phyloP scores from a whole-genome alignment of 2,888 invertebrate species.

The Holacanthella duospinosa region DNA sequence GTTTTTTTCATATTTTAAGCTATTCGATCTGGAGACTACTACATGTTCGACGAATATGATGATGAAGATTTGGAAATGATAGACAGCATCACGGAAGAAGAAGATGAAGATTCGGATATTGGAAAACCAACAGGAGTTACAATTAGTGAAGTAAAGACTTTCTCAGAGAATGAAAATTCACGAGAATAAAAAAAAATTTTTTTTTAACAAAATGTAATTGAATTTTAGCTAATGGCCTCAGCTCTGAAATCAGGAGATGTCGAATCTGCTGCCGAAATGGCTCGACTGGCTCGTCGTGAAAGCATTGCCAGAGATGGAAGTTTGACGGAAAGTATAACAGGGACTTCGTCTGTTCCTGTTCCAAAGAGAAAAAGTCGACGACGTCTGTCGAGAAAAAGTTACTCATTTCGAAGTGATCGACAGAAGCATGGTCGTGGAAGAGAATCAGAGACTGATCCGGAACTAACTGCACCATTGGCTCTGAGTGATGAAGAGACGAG shows the following conservation, averaged over 20 bases:
- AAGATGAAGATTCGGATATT: constrained; percentile 44
- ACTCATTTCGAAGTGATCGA: constrained; percentile 19
- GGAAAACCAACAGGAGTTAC: constrained; percentile 38
- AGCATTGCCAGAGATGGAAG: constrained; percentile 33
- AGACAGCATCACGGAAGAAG: constrained; percentile 44
- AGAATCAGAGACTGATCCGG: neutral
- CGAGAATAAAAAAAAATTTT: neutral
- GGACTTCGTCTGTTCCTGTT: constrained; percentile 23
- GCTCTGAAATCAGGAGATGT: constrained; percentile 41
- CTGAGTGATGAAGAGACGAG: constrained; percentile 24
- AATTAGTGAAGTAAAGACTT: constrained; percentile 43
- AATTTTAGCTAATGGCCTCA: constrained; percentile 24
- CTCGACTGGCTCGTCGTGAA: constrained; percentile 39
- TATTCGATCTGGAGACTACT: constrained; percentile 95
- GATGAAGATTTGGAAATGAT: constrained; percentile 42
- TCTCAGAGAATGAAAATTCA: constrained; percentile 3
- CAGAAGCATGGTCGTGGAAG: neutral
- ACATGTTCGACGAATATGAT: constrained; percentile 91
- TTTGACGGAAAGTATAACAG: constrained; percentile 36
- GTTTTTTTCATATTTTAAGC: too few relatives aligned
- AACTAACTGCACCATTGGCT: constrained; percentile 28
- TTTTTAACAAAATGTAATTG: too few relatives aligned
- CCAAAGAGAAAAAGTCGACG: constrained; percentile 21
- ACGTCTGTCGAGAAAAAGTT: constrained; percentile 23
- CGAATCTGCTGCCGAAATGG: constrained; percentile 49